These are phyloP conservation scores for Oryzias celebensis DNA, from an alignment of 2,113 vertebrate species.

Conservation along the genomic window DNA sequence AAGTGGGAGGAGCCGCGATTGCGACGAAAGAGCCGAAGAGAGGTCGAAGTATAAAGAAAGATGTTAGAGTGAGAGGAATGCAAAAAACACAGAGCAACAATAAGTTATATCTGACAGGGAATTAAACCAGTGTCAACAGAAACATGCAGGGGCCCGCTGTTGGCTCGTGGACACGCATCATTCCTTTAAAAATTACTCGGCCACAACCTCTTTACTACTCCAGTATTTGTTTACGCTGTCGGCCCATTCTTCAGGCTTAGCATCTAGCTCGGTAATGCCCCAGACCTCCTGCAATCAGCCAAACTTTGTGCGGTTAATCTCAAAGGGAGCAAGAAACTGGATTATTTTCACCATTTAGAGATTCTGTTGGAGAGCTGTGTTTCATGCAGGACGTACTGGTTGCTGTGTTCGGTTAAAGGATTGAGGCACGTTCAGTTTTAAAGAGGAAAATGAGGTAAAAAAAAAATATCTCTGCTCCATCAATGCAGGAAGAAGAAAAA, in stretches of 20 bases:
- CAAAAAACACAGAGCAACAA: conserved; percentile 36
- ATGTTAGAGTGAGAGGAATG: conserved; percentile 41
- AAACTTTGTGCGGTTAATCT: conserved; percentile 37
- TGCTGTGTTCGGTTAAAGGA: not conserved
- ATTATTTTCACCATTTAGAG: conserved; percentile 40
- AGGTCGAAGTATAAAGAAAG: conserved; percentile 39
- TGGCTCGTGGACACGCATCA: conserved; percentile 57
- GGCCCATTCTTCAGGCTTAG: conserved; percentile 44
- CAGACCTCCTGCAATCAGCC: conserved; percentile 45
- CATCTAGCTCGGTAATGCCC: conserved; percentile 41
- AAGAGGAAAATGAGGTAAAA: conserved; percentile 25
- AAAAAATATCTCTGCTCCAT: conserved; percentile 40
- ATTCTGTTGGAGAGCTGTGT: conserved; percentile 12
- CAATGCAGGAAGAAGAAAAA: conserved; percentile 46
- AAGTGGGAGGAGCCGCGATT: conserved; percentile 16
- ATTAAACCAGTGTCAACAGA: conserved; percentile 61
- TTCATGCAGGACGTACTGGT: conserved; percentile 10
- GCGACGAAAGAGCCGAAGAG: conserved; percentile 23
- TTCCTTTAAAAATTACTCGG: conserved; percentile 49
- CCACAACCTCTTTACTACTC: conserved; percentile 44
- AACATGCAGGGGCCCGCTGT: conserved; percentile 50
- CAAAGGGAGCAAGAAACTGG: conserved; percentile 12
- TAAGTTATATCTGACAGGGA: conserved; percentile 68
- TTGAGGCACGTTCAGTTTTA: conserved; percentile 18
- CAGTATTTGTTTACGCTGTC: conserved; percentile 62